Evolutionary conservation across 2,888 invertebrate genomes (phyloP).

Genomic region (Criorhina ranunculi): DNA sequence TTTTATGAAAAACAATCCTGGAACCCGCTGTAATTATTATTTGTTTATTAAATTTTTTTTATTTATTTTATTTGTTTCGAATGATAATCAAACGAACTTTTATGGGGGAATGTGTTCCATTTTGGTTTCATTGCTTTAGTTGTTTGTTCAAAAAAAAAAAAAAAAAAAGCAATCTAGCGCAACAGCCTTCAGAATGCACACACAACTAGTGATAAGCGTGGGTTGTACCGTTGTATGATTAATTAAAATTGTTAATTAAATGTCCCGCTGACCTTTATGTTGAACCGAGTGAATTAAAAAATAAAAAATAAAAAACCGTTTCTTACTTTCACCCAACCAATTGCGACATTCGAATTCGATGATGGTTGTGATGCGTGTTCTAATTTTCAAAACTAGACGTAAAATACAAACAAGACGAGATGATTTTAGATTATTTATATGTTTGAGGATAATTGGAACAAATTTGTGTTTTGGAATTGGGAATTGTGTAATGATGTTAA

Average conservation of each 20-base stretch:
- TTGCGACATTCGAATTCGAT: conserved; percentile 7
- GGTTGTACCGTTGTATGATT: conserved; percentile 43
- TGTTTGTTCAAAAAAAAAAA: conserved; percentile 30
- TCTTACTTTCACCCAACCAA: not conserved
- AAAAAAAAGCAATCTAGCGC: conserved; percentile 8
- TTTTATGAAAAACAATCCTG: not conserved
- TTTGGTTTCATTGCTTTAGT: conserved; percentile 41
- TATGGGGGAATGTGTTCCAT: conserved; percentile 58
- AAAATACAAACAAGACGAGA: not conserved
- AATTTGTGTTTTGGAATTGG: not conserved
- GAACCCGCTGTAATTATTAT: not conserved
- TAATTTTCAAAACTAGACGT: not conserved
- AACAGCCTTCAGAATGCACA: conserved; percentile 29
- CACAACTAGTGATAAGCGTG: conserved; percentile 49
- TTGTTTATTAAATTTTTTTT: not conserved
- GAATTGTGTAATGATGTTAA: conserved; percentile 13
- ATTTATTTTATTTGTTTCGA: conserved; percentile 3
- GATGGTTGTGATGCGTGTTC: conserved; percentile 2
- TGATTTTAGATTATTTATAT: conserved; percentile 11
- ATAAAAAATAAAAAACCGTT: not conserved
- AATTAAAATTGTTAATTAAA: conserved; percentile 61
- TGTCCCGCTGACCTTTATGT: conserved; percentile 32
- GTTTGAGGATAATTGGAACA: not conserved
- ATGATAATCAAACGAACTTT: conserved; percentile 47
- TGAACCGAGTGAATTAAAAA: conserved; percentile 7